Evolutionary conservation across 2,888 invertebrate genomes (phyloP), one percentile per base, ranked within the genome.

Genomic region (Rotaria sp.): DNA sequence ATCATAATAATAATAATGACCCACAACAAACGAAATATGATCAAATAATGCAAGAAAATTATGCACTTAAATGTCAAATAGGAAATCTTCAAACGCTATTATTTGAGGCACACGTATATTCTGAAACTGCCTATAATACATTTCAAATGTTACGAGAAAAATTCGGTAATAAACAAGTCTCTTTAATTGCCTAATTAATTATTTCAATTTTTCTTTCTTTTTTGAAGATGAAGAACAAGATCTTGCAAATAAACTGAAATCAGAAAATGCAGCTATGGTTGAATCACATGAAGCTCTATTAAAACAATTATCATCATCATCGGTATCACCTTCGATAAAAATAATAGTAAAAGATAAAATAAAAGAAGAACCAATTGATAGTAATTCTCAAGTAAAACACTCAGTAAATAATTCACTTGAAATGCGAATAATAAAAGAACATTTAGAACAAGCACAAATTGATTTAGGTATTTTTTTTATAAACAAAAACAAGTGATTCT

Each of bases 91-190:
- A 67, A 67, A 67, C 21, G 21, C 38, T 38, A 35, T 35, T 67
- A 67, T 7, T 7, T 18, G 67, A 67, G 38, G 30, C 67, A 8
- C 67, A 67, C 2, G 4, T 18, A 21, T 67, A 67, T 67, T 67
- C 67, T 1, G 38, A 21, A 67, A 67, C 67, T 7, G 67, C 67
- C 1, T 67, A 67, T 21, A 35, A 67, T 21, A 35, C 67, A 30
- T 67, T 67, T 67, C 67, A 67, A 67, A 21, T 67, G 38, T 35
- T 67, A 67, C 67, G 67, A 18, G 67, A 67, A 35, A 67, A 67
- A 67, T 67, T 67, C 7, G 67, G 67, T 67, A 67, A 35, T 30
- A 4, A 35, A 67, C 4, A 18, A 18, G 15, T 15, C 15, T 50
- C 15, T 50, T 13, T 18, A 15, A 50, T 50, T n/a, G n/a, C 18